Base-by-base conservation (phyloP, 2,113 vertebrate species). In the Leptobrachium leishanense region DNA sequence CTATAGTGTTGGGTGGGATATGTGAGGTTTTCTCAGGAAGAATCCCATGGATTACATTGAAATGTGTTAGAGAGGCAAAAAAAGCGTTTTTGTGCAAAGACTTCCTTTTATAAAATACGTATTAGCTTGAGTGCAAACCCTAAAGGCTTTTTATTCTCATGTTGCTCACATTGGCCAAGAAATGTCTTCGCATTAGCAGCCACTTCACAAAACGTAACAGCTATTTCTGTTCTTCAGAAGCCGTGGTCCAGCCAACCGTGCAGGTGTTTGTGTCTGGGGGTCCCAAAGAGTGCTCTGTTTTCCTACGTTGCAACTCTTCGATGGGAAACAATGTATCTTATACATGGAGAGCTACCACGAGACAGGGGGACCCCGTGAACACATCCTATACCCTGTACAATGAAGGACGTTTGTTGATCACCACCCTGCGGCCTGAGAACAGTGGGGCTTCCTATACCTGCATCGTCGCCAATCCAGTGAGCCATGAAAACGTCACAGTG, bases 381-480 rank as follows among this genome's bases (percentile, higher is more conserved):
- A 40, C 12, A 13, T 74, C 64, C 12, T 59, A 74, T 6, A n/a
- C 9, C 2, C 13, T 68, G n/a, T 68, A 68, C 9, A 53, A 81
- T 42, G 65, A 55, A 1, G 73, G 43, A 31, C 71, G 46, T 11
- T 53, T 74, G 2, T 41, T 74, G 2, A 68, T 9, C 20, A 31
- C 42, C 5, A 42, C n/a, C 4, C 43, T 81, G 13, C 39, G n/a
- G 2, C 40, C 53, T 1, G 8, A 0, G 6, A 50, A 81, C 43
- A 41, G 15, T 6, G 12, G 62, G 2, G 50, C 46, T 8, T 59
- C 71, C n/a, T 74, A 74, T n/a, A 81, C 64, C 6, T 81, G 78
- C 31, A 62, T 39, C 1, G 78, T 68, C 5, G 50, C 54, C 2
- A 81, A 81, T 15, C 53, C 43, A 9, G 78, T 81, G n/a, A 81